A percentile compares a stretch with the other conserved stretches of the same genome.
Evolutionary conservation across 2,888 invertebrate genomes (phyloP).

Genomic region (Rotaria socialis): DNA sequence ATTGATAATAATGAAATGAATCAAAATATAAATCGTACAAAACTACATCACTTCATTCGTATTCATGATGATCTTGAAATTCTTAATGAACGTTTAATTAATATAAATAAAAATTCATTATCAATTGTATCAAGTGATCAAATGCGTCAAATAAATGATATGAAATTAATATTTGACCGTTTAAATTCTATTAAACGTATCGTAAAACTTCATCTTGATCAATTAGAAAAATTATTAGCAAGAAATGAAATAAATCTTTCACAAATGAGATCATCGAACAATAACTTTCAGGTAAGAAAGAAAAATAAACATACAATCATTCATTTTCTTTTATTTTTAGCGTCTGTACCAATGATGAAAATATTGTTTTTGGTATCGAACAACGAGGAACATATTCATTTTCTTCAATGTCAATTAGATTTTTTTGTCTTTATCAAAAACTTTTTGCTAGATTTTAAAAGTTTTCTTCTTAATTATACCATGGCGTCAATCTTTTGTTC

Average conservation of each 20-base stretch:
- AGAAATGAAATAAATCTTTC: background rate
- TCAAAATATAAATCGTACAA: constrained; percentile 17
- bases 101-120: background rate
- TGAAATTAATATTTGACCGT: background rate
- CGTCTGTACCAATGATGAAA: background rate
- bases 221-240: constrained; percentile 33
- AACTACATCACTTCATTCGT: constrained; percentile 31
- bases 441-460: background rate
- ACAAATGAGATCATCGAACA: background rate
- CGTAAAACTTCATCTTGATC: background rate
- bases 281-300: background rate
- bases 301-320: no score
- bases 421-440: background rate
- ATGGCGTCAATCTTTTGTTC: background rate
- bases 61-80: constrained; percentile 16
- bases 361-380: no score
- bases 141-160: background rate
- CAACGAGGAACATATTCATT: no score
- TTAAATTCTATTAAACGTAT: constrained; percentile 14
- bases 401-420: background rate
- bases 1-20: constrained; percentile 11
- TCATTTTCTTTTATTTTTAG: background rate
- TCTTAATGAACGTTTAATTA: background rate
- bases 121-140: background rate
- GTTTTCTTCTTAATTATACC: background rate